Percentiles rank a stretch among this genome's conserved stretches.
Evolutionary conservation across 35 echinoderm and acorn worm genomes (phyloP).

Genomic region (Diadema setosum): DNA sequence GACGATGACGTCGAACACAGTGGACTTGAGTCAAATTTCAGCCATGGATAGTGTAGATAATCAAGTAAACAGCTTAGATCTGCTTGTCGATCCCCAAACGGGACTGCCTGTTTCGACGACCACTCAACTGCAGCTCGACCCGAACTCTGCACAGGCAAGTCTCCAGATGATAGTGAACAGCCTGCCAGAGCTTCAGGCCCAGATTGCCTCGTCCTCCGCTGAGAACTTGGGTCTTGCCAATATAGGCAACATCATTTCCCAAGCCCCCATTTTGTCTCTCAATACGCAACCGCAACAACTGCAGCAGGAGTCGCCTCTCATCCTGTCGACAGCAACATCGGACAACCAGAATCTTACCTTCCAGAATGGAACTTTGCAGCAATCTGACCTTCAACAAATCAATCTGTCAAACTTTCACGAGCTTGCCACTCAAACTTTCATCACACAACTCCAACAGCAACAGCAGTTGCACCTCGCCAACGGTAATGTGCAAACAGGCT

Average conservation of each 20-base stretch:
- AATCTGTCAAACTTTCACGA: constrained; percentile 16
- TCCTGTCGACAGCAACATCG: constrained; percentile 9
- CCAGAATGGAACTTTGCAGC: constrained; percentile 28
- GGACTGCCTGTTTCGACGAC: constrained; percentile 63
- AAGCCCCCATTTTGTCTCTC: background rate
- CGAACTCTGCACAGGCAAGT: background rate
- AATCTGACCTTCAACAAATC: background rate
- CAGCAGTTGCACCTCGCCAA: constrained; percentile 35
- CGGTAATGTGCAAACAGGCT: constrained; percentile 23
- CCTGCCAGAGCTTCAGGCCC: background rate
- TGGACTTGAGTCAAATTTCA: constrained; percentile 61
- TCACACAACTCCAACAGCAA: constrained; percentile 39
- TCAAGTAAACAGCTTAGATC: constrained; percentile 48
- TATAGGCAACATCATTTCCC: constrained; percentile 16
- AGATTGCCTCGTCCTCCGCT: background rate
- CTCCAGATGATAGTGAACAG: background rate
- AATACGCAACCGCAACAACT: background rate
- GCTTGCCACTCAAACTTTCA: constrained; percentile 10
- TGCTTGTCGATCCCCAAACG: constrained; percentile 91
- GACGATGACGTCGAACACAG: constrained; percentile 25
- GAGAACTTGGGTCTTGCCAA: background rate
- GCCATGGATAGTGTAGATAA: constrained; percentile 60
- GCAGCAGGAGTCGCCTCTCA: constrained; percentile 10
- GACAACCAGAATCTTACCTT: constrained; percentile 14
- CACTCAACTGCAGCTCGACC: background rate